These are phyloP conservation scores for Danio aesculapii DNA, from an alignment of 2,797 vertebrate species.

Conservation along the genomic window DNA sequence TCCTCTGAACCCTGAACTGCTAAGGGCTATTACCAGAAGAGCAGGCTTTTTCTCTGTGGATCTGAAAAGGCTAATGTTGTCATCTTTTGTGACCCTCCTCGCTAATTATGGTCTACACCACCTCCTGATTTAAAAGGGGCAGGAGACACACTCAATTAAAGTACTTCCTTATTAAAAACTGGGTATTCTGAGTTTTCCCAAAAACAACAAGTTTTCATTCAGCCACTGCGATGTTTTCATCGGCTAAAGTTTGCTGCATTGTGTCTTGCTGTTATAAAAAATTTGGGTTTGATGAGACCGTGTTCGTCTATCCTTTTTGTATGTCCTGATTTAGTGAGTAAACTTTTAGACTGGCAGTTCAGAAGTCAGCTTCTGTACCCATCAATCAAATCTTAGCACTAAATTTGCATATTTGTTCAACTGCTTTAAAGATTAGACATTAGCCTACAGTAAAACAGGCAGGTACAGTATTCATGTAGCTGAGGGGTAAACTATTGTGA, in stretches of 20 bases:
- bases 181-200: neutral
- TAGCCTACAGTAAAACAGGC: conserved; percentile 16
- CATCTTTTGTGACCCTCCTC: conserved; percentile 11
- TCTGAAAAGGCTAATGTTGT: conserved; percentile 27
- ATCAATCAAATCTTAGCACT: conserved; percentile 31
- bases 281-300: neutral
- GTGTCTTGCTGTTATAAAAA: neutral
- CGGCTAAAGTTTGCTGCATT: neutral
- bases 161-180: conserved; percentile 12
- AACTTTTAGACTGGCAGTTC: conserved; percentile 3
- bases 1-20: conserved; percentile 14
- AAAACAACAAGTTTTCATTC: neutral
- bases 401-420: conserved; percentile 10
- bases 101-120: conserved; percentile 16
- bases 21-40: neutral
- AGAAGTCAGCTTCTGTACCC: conserved; percentile 12
- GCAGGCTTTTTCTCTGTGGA: conserved; percentile 8
- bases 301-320: neutral
- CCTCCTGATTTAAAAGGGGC: conserved; percentile 23
- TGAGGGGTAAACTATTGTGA: neutral
- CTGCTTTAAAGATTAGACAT: conserved; percentile 13
- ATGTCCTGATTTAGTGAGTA: conserved; percentile 1
- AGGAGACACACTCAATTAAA: conserved; percentile 12
- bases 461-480: conserved; percentile 18
- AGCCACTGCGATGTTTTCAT: neutral